These are phyloP conservation scores for Xanthorhoe spadicearia DNA, from an alignment of 2,888 invertebrate genomes.

Conservation along the genomic window DNA sequence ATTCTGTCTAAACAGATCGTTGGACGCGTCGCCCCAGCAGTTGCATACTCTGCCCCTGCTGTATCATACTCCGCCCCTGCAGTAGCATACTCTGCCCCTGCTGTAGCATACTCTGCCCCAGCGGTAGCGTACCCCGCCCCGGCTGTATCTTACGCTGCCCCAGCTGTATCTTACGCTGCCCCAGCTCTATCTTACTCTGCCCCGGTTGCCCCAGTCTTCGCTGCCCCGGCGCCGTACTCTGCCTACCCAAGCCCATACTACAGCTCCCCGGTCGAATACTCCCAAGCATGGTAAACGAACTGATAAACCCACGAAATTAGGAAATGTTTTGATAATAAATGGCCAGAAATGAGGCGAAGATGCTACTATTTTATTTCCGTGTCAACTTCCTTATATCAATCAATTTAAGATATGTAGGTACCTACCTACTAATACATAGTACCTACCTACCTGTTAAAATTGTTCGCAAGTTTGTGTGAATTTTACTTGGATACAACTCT, in stretches of 20 bases:
- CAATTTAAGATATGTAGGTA: not conserved
- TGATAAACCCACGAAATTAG: slow-evolving; percentile 8
- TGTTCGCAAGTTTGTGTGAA: not conserved
- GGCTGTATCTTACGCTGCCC: slow-evolving; percentile 33
- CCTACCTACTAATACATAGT: no score
- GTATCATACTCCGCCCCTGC: slow-evolving; percentile 46
- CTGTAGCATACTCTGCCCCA: slow-evolving; percentile 11
- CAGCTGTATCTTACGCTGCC: slow-evolving; percentile 12
- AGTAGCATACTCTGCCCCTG: slow-evolving; percentile 42
- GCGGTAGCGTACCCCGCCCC: not conserved
- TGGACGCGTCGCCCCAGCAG: slow-evolving; percentile 23
- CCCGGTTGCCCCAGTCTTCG: slow-evolving; percentile 14
- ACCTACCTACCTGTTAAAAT: no score
- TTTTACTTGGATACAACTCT: no score
- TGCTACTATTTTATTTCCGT: slow-evolving; percentile 22
- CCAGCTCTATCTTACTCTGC: slow-evolving; percentile 3
- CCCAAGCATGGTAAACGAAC: slow-evolving; percentile 36
- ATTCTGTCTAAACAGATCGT: slow-evolving; percentile 74
- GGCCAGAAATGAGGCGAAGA: slow-evolving; percentile 45
- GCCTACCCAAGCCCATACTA: slow-evolving; percentile 19
- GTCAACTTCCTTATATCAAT: slow-evolving; percentile 4
- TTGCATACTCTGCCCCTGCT: slow-evolving; percentile 35
- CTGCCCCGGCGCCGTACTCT: slow-evolving; percentile 14
- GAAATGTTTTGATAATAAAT: slow-evolving; percentile 27
- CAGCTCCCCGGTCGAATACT: slow-evolving; percentile 27